Evolutionary conservation across 23 tunicate genomes (phyloP).

Genomic region (Ciona savignyi): DNA sequence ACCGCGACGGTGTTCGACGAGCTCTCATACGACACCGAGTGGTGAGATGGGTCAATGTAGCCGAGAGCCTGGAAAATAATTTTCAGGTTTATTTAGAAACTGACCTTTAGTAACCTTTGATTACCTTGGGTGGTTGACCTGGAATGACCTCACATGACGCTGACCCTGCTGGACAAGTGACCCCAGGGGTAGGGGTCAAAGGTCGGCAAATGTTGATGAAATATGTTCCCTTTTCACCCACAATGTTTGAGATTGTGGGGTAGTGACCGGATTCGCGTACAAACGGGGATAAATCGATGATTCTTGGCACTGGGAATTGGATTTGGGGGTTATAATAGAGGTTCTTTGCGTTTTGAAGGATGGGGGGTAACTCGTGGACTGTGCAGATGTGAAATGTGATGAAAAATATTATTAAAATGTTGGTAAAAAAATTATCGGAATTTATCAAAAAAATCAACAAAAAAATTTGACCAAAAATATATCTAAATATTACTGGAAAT

Average conservation of each 20-base stretch:
- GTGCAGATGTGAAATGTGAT: no score
- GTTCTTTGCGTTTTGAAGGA: no score
- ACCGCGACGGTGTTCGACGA: constrained; percentile 29
- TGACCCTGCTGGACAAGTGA: constrained; percentile 65
- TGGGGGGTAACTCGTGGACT: no score
- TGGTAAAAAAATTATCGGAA: no score
- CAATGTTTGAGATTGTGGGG: constrained; percentile 12
- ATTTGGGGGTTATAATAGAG: neutral
- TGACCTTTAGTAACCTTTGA: neutral
- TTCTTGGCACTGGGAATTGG: constrained; percentile 21
- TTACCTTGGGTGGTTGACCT: constrained; percentile 30
- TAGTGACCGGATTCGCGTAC: constrained; percentile 55
- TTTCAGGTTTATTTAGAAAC: neutral
- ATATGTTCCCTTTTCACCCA: constrained; percentile 22
- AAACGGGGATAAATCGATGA: constrained; percentile 37
- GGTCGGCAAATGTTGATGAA: constrained; percentile 76
- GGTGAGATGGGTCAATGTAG: constrained; percentile 34
- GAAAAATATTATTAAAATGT: no score
- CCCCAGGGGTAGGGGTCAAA: constrained; percentile 43
- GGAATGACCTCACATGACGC: constrained; percentile 37
- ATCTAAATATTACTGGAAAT: neutral
- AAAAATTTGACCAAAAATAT: no score
- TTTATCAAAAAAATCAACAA: no score
- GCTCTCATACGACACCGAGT: constrained; percentile 7
- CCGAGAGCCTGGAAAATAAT: constrained; percentile 40